phyloP scores from a whole-genome alignment of 2,888 invertebrate species.

The Cerastis leucographa region DNA sequence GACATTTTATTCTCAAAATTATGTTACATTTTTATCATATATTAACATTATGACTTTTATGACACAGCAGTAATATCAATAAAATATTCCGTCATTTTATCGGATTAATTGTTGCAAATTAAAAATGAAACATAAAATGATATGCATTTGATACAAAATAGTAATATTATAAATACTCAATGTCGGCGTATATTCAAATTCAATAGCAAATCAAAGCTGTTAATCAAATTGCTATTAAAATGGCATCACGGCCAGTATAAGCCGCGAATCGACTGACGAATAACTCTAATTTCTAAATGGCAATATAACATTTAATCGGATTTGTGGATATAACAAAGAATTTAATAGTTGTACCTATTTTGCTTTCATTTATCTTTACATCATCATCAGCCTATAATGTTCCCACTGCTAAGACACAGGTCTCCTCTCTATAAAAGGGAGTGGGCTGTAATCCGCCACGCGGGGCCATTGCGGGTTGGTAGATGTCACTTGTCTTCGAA shows the following conservation, averaged over 20 bases:
- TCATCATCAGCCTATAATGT: too few relatives aligned
- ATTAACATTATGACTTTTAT: background rate
- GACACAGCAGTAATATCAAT: background rate
- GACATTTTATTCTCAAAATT: background rate
- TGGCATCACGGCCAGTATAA: background rate
- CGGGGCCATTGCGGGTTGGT: too few relatives aligned
- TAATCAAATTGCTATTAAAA: conserved; percentile 1
- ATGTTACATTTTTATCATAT: background rate
- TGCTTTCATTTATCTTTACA: too few relatives aligned
- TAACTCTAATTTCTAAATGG: background rate
- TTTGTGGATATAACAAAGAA: background rate
- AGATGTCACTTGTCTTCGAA: too few relatives aligned
- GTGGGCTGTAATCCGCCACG: too few relatives aligned
- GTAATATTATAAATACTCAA: background rate
- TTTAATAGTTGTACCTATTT: too few relatives aligned
- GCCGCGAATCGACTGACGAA: background rate
- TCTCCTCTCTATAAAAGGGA: too few relatives aligned
- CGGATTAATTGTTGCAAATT: background rate
- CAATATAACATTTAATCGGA: background rate
- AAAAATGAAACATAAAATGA: background rate
- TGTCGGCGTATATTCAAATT: background rate
- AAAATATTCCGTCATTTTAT: too few relatives aligned
- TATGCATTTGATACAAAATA: background rate
- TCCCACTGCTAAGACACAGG: too few relatives aligned
- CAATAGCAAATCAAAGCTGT: conserved; percentile 7